These are phyloP conservation scores for Pithys albifrons DNA, from an alignment of 2,113 vertebrate species.

Conservation along the genomic window DNA sequence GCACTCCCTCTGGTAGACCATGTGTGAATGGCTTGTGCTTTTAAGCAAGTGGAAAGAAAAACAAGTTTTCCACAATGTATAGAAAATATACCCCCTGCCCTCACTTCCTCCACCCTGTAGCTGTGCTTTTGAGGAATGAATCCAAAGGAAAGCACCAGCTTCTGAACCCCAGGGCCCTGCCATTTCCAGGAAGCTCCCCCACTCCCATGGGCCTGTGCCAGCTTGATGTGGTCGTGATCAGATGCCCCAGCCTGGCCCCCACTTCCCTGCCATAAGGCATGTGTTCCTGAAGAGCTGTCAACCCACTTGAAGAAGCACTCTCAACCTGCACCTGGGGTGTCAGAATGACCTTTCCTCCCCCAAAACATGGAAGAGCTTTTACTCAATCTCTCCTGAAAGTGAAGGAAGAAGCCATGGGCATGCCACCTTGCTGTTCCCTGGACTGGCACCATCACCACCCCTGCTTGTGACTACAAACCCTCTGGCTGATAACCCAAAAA, in stretches of 20 bases:
- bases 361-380: neutral
- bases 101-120: accelerated
- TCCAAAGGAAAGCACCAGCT: neutral
- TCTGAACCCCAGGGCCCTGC: accelerated
- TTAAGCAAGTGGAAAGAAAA: neutral
- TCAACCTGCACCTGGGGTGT: neutral
- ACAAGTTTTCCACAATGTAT: neutral
- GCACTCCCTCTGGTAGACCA: neutral
- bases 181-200: accelerated
- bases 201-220: accelerated
- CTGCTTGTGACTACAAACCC: neutral
- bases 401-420: neutral
- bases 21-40: neutral
- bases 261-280: neutral
- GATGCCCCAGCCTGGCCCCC: accelerated
- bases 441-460: accelerated
- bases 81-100: neutral
- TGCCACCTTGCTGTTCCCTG: accelerated
- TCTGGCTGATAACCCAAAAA: neutral
- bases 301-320: neutral
- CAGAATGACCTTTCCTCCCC: neutral
- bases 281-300: accelerated
- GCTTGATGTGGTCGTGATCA: neutral
- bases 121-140: neutral
- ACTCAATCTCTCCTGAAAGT: neutral